Conservation (phyloP, 2,797 vertebrate genomes). For the Poecilia gillii region DNA sequence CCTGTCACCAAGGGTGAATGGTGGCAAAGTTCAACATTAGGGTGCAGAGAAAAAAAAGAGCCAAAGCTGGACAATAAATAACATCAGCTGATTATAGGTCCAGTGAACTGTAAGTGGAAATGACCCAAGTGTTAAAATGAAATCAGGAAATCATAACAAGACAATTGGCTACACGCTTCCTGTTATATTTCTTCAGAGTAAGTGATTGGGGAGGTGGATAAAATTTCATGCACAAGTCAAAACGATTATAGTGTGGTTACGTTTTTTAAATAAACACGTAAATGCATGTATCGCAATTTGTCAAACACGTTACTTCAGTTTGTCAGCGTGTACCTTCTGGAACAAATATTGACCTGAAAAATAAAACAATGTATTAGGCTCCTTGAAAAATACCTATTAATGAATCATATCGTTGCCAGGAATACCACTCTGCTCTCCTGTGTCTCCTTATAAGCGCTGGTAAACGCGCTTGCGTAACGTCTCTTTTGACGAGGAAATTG, state of each 20-base stretch:
- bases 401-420: neutral
- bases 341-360: neutral
- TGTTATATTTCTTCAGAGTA: neutral
- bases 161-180: neutral
- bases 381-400: neutral
- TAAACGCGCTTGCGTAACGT: constrained; percentile 60
- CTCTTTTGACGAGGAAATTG: constrained; percentile 26
- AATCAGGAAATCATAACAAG: neutral
- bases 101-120: neutral
- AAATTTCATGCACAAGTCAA: neutral
- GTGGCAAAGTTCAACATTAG: constrained; percentile 41
- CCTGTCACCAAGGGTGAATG: constrained; percentile 57
- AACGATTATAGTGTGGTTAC: neutral
- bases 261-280: neutral
- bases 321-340: neutral
- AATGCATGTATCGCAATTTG: neutral
- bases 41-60: constrained; percentile 20
- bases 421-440: neutral
- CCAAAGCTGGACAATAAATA: constrained; percentile 8
- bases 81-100: neutral
- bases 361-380: neutral
- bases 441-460: neutral
- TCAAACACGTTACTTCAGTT: neutral
- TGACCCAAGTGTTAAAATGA: neutral
- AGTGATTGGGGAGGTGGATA: neutral